phyloP scores from a whole-genome alignment of 2,888 invertebrate species.

The Gibbula magus region DNA sequence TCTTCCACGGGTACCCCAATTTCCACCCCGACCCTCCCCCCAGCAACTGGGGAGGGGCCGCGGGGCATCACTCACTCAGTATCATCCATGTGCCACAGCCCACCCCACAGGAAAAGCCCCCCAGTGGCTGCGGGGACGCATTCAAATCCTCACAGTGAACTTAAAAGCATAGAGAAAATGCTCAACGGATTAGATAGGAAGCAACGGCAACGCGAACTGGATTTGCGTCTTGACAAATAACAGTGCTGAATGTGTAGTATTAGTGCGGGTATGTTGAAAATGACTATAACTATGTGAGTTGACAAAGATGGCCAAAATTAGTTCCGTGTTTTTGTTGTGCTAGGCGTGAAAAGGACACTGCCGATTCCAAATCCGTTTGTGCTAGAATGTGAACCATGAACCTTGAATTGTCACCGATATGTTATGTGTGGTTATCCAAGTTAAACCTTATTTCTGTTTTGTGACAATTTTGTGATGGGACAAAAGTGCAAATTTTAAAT shows the following conservation, averaged over 20 bases:
- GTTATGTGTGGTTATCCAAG: too few species aligned
- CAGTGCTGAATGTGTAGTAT: background rate
- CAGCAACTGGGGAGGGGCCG: constrained; percentile 41
- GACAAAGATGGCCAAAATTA: background rate
- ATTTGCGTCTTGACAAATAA: background rate
- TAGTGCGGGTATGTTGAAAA: background rate
- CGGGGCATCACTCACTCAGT: constrained; percentile 29
- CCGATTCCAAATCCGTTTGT: too few species aligned
- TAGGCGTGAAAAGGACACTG: too few species aligned
- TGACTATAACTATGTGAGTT: background rate
- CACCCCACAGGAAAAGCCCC: constrained; percentile 48
- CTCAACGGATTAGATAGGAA: constrained; percentile 92
- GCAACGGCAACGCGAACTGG: constrained; percentile 36
- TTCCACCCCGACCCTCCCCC: constrained; percentile 50
- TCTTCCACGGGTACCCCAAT: constrained; percentile 73
- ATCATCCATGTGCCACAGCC: constrained; percentile 44
- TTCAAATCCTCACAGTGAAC: constrained; percentile 81
- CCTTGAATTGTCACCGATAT: too few species aligned
- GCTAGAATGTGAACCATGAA: too few species aligned
- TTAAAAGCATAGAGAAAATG: constrained; percentile 98
- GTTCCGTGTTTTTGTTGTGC: background rate
- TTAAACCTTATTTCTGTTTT: background rate
- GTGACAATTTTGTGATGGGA: background rate
- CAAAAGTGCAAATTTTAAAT: constrained; percentile 4
- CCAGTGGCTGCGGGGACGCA: background rate